phyloP scores from a whole-genome alignment of 2,797 vertebrate genomes.

The Molossus molossus region DNA sequence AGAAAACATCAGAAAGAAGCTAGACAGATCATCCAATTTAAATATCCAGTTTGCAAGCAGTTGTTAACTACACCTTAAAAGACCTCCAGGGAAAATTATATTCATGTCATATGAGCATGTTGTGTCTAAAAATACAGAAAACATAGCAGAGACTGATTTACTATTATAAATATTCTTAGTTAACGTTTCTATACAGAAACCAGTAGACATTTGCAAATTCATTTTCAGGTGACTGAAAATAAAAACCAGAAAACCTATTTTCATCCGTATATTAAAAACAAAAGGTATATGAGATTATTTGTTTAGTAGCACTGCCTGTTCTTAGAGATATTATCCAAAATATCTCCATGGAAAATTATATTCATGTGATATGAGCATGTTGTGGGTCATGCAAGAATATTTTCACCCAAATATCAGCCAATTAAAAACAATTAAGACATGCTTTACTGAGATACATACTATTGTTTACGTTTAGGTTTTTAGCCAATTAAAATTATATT shows the following conservation, averaged over 20 bases:
- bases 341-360: not conserved
- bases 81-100: not conserved
- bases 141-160: not conserved
- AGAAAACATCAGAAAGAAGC: conserved; percentile 55
- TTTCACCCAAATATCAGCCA: conserved; percentile 48
- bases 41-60: not conserved
- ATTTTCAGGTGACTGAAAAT: conserved; percentile 63
- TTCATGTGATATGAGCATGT: too few species aligned
- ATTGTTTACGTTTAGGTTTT: conserved; percentile 56
- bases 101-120: not conserved
- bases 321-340: conserved; percentile 60
- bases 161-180: conserved; percentile 36
- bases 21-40: not conserved
- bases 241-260: conserved; percentile 62
- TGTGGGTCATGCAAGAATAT: conserved; percentile 20
- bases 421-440: conserved; percentile 67
- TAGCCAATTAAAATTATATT: conserved; percentile 58
- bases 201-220: conserved; percentile 21
- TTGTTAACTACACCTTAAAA: conserved; percentile 7
- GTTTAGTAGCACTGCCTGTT: not conserved
- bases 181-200: conserved; percentile 13
- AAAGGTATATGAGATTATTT: conserved; percentile 45
- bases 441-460: conserved; percentile 35
- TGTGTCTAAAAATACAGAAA: conserved; percentile 11
- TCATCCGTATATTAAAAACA: not conserved